Conservation (phyloP, 2,797 vertebrate species). For the Sebastolobus alascanus region DNA sequence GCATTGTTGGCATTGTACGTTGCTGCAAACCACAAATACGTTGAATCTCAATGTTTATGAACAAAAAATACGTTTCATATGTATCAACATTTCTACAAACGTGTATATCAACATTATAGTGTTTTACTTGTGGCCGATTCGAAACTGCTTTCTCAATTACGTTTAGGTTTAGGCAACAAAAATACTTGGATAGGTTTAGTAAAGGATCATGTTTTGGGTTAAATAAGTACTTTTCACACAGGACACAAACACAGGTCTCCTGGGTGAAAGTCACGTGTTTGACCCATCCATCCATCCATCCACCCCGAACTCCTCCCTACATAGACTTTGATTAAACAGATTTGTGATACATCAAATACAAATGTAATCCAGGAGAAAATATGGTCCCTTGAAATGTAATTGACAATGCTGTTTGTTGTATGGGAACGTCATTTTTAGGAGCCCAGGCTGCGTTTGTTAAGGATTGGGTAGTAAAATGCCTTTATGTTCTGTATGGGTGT, state of each 20-base stretch:
- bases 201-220: not conserved
- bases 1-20: no score
- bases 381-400: not conserved
- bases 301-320: not conserved
- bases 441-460: not conserved
- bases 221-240: not conserved
- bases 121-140: not conserved
- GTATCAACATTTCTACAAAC: not conserved
- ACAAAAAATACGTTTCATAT: not conserved
- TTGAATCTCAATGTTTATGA: no score
- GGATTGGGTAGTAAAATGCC: not conserved
- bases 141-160: not conserved
- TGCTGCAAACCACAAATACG: no score
- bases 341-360: not conserved
- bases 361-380: not conserved
- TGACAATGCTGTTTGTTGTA: not conserved
- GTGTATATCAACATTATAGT: not conserved
- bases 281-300: not conserved
- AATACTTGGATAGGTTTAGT: not conserved
- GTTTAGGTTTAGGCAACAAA: rapidly evolving
- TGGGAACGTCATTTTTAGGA: not conserved
- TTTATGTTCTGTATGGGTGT: not conserved
- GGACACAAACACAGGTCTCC: not conserved
- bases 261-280: not conserved
- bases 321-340: not conserved